phyloP scores from a whole-genome alignment of 2,113 vertebrate species.

The Junco hyemalis region DNA sequence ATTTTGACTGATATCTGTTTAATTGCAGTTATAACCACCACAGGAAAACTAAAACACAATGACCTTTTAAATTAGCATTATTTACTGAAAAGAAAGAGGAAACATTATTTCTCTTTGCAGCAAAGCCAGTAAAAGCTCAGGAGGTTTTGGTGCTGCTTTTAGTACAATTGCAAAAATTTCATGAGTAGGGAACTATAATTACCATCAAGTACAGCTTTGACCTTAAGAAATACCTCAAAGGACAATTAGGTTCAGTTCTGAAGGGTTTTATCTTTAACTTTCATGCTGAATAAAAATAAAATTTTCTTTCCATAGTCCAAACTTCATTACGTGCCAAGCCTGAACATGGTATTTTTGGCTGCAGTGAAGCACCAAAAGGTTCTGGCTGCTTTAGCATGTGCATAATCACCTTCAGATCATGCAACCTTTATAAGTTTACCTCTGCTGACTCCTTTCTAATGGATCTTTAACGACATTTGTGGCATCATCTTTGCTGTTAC shows the following conservation, averaged over 20 bases:
- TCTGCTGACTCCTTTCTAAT: constrained; percentile 58
- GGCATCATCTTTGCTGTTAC: constrained; percentile 63
- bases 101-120: background rate
- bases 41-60: background rate
- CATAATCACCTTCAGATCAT: constrained; percentile 60
- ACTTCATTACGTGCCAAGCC: constrained; percentile 31
- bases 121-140: background rate
- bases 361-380: constrained; percentile 22
- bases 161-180: constrained; percentile 1
- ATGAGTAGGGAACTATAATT: background rate
- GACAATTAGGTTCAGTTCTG: constrained; percentile 46
- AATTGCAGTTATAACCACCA: background rate
- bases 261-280: constrained; percentile 39
- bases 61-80: constrained; percentile 21
- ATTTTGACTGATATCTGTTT: constrained; percentile 19
- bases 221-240: constrained; percentile 57
- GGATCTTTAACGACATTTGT: constrained; percentile 55
- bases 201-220: constrained; percentile 8
- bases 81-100: background rate
- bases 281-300: constrained; percentile 47
- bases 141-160: background rate
- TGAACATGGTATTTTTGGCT: constrained; percentile 48
- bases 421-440: constrained; percentile 54
- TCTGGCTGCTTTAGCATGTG: constrained; percentile 13
- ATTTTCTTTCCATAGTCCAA: constrained; percentile 1